These are phyloP conservation scores for Penaeus indicus DNA, from an alignment of 1,140 invertebrate genomes.

Conservation along the genomic window DNA sequence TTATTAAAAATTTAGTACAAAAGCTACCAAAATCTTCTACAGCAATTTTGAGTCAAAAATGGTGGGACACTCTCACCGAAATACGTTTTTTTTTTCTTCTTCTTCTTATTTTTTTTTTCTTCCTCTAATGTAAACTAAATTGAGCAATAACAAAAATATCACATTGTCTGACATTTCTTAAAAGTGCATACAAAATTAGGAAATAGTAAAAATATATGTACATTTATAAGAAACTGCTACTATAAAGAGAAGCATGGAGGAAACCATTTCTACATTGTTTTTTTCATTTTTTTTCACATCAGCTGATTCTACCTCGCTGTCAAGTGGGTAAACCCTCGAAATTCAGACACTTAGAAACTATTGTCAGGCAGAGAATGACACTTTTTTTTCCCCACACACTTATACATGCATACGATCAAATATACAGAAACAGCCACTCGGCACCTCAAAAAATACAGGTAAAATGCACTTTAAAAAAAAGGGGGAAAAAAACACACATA, in stretches of 20 bases:
- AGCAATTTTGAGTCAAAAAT: background rate
- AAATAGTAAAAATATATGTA: background rate
- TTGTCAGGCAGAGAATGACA: too few species aligned
- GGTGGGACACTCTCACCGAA: background rate
- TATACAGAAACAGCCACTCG: too few species aligned
- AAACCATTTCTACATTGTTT: background rate
- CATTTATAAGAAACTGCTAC: background rate
- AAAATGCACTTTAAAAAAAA: too few species aligned
- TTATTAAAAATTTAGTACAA: background rate
- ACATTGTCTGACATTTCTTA: slow-evolving; percentile 12
- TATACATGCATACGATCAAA: too few species aligned
- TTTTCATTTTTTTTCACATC: background rate
- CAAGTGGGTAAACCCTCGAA: too few species aligned
- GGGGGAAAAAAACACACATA: too few species aligned
- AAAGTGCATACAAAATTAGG: slow-evolving; percentile 17
- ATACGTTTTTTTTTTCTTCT: background rate
- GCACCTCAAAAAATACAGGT: too few species aligned
- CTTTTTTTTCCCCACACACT: too few species aligned
- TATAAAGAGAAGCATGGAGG: background rate
- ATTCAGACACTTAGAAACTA: too few species aligned
- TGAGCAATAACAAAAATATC: slow-evolving; percentile 37
- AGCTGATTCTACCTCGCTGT: too few species aligned
- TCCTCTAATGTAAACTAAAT: slow-evolving; percentile 13
- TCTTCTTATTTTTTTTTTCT: too few species aligned
- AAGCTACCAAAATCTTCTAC: slow-evolving; percentile 20